phyloP scores from a whole-genome alignment of 1,140 invertebrate species.

The Leptinotarsa texana region DNA sequence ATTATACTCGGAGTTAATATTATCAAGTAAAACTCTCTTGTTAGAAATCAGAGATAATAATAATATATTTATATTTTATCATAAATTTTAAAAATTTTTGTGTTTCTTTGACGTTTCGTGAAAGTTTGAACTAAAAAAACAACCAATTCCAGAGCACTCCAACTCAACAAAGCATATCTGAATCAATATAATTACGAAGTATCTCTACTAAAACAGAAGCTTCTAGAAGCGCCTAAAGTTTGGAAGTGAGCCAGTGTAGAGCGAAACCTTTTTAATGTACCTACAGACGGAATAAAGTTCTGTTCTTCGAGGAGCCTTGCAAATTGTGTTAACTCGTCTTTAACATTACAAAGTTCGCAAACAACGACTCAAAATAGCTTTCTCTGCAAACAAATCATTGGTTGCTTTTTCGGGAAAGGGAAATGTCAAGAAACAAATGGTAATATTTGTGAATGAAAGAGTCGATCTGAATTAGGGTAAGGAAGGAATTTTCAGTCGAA shows the following conservation, averaged over 20 bases:
- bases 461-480: no score
- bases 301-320: background rate
- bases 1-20: no score
- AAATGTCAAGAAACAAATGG: background rate
- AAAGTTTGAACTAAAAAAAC: background rate
- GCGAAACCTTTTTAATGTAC: conserved; percentile 3
- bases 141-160: background rate
- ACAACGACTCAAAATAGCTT: background rate
- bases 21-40: no score
- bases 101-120: no score
- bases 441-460: no score
- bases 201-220: background rate
- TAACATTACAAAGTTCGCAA: background rate
- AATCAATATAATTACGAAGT: background rate
- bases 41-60: no score
- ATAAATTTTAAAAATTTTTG: no score
- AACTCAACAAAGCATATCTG: background rate
- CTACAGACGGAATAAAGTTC: background rate
- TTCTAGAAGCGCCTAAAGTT: background rate
- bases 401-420: background rate
- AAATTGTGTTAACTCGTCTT: background rate
- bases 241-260: background rate
- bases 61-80: no score
- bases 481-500: no score
- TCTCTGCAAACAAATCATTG: background rate